A percentile compares a stretch with the other conserved stretches of the same genome.
phyloP scores from a whole-genome alignment of 2,797 vertebrate genomes.

The Catharus ustulatus region DNA sequence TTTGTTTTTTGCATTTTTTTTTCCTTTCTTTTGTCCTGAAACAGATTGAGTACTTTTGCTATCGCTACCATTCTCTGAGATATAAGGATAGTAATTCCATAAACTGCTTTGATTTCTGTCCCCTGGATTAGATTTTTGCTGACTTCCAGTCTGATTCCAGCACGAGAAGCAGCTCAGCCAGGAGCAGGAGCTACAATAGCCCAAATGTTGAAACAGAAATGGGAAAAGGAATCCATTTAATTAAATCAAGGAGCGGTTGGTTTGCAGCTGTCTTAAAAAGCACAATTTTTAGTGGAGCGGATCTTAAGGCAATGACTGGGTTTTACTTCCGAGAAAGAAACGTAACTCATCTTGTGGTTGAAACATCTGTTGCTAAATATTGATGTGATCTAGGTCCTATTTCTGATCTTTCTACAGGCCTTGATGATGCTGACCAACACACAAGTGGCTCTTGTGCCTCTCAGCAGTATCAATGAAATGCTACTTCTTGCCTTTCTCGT shows the following conservation, averaged over 20 bases:
- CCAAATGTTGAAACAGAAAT: background rate
- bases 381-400: background rate
- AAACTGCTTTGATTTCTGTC: constrained; percentile 2
- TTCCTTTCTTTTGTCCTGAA: background rate
- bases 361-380: background rate
- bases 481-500: background rate
- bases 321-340: constrained; percentile 6
- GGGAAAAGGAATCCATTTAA: background rate
- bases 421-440: background rate
- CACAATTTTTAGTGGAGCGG: background rate
- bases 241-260: background rate
- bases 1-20: background rate
- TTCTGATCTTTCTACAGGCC: background rate
- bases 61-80: background rate
- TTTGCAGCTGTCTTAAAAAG: background rate
- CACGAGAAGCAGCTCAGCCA: background rate
- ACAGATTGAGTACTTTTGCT: background rate
- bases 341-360: background rate
- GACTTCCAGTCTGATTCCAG: background rate
- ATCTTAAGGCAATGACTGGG: background rate
- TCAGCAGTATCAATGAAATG: background rate
- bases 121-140: background rate
- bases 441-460: background rate
- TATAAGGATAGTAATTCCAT: background rate
- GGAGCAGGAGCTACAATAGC: background rate